Percentiles rank a stretch among this genome's conserved stretches.
phyloP scores from a whole-genome alignment of 2,113 vertebrate species.

The Pedetes capensis region DNA sequence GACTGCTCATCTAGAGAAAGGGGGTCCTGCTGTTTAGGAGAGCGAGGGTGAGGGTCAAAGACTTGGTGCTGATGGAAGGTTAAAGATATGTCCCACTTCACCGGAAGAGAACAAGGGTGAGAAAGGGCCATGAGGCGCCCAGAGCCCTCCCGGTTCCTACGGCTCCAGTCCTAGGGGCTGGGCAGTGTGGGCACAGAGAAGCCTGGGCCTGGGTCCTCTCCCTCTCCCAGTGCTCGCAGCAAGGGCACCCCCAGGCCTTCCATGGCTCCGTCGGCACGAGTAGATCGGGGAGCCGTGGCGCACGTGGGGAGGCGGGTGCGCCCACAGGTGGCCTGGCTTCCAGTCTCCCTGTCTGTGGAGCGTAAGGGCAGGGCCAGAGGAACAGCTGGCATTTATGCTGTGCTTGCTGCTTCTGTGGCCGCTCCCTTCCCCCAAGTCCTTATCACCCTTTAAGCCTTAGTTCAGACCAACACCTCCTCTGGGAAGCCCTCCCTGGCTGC shows the following conservation, averaged over 20 bases:
- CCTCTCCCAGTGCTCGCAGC: fast-evolving
- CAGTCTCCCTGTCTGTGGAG: background rate
- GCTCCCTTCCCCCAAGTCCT: background rate
- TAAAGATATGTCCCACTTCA: background rate
- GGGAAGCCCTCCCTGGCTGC: background rate
- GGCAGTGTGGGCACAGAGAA: too few relatives aligned
- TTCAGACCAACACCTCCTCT: background rate
- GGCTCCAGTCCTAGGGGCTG: background rate
- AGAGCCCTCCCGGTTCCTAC: background rate
- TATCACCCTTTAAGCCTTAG: background rate
- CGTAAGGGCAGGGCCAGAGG: background rate
- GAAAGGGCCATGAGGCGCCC: background rate
- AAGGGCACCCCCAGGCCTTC: background rate
- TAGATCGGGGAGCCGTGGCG: background rate
- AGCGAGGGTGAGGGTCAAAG: background rate
- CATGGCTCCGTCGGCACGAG: background rate
- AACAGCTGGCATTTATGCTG: background rate
- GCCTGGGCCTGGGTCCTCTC: background rate
- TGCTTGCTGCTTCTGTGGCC: background rate
- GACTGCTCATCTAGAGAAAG: background rate
- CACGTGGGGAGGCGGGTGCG: background rate
- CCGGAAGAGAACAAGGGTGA: background rate
- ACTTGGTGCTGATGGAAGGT: too few relatives aligned
- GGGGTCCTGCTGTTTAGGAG: background rate
- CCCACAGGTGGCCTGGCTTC: background rate